These are phyloP conservation scores for Bombus terrestris DNA, from an alignment of 1,140 invertebrate species.

Conservation along the genomic window DNA sequence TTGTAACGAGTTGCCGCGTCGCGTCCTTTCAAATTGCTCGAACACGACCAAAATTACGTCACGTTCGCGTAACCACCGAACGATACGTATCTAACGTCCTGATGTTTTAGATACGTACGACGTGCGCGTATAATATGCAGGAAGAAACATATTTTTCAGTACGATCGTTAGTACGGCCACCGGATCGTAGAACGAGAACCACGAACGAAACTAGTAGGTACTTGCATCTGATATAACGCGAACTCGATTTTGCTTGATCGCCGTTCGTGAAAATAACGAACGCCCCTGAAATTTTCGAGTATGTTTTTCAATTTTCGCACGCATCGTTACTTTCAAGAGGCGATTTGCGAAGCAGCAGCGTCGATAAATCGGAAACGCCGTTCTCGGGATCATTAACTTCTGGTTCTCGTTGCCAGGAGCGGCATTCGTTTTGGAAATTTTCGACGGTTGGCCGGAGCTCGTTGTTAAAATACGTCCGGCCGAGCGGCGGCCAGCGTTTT, in stretches of 20 bases:
- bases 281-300: background rate
- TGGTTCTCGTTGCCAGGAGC: background rate
- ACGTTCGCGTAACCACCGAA: too few species aligned
- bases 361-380: conserved; percentile 35
- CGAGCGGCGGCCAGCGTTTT: background rate
- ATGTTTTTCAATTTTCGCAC: background rate
- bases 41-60: background rate
- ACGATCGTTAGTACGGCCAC: too few species aligned
- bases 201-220: too few species aligned
- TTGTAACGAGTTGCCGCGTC: conserved; percentile 14
- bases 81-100: too few species aligned
- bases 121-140: too few species aligned
- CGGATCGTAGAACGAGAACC: too few species aligned
- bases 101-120: too few species aligned
- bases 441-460: background rate
- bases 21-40: background rate
- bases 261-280: too few species aligned
- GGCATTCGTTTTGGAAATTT: background rate
- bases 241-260: too few species aligned
- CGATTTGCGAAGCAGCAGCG: background rate
- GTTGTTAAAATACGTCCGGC: conserved; percentile 31
- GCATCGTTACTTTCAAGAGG: background rate
- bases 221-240: too few species aligned
- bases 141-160: too few species aligned
- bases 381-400: background rate